Evolutionary conservation across 2,113 vertebrate genomes (phyloP), one percentile per base, ranked within the genome.

Genomic region (Labeo catla): DNA sequence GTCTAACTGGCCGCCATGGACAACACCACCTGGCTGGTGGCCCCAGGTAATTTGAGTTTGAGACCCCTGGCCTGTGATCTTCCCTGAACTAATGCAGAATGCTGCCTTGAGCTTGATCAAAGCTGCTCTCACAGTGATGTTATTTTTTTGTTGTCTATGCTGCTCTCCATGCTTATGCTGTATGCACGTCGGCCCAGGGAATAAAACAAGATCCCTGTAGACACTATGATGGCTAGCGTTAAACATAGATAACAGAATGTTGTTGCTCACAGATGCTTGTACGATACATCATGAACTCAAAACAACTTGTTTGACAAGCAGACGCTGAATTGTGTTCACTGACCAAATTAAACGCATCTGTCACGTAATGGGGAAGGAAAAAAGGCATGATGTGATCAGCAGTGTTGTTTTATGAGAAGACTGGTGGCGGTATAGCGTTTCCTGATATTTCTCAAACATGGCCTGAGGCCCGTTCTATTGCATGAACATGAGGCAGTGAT

Each of bases 51-150:
- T 77, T 50, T 36, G 7, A 77, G 12, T 54, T 16, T 77, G 76
- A 77, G 49, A 54, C 23, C 23, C 47, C 49, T 54, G 87, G 87
- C 90, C 86, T 91, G 88, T 91, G 88, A 93, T 94, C 91, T 89
- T 84, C 87, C 84, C 65, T 83, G 86, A 90, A 91, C 91, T 89
- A 91, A 93, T 93, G 89, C 84, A 28, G 79, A 52, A 80, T 85
- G 84, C 36, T 82, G 85, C 73, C n/a, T 76, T 50, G 47, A 49
- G 43, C n/a, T 23, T 77, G 76, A 77, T 77, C 49, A 86, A 89
- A 90, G 91, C 89, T 88, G 89, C 87, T 81, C 87, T 78, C 79
- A 87, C 90, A 79, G 23, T 15, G 13, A 77, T 76, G 45, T 54
- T 77, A 34, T 50, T 77, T 77, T 28, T 36, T 7, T 52, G 47